Conservation (phyloP, 2,113 vertebrate species). For the Takifugu bimaculatus region DNA sequence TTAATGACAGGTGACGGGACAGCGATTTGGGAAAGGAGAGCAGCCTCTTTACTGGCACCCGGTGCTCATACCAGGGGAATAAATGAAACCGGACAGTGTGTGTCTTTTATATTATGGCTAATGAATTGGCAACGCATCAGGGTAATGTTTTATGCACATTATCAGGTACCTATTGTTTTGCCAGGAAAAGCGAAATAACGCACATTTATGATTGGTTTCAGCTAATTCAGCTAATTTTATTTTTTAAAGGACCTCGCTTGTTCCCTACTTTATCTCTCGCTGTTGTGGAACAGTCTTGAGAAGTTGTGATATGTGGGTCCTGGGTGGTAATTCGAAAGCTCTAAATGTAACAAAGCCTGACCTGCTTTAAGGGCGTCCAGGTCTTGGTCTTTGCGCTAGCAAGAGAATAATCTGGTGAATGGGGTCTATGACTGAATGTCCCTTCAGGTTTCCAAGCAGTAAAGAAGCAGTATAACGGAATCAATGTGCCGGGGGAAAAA, state of each 20-base stretch:
- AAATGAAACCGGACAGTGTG: constrained; percentile 69
- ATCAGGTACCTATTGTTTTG: constrained; percentile 62
- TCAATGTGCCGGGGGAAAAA: constrained; percentile 22
- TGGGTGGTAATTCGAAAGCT: constrained; percentile 58
- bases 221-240: constrained; percentile 45
- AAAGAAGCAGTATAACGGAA: constrained; percentile 25
- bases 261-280: constrained; percentile 13
- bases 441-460: constrained; percentile 36
- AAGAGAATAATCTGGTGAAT: constrained; percentile 29
- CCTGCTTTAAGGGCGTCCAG: constrained; percentile 25
- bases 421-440: constrained; percentile 38
- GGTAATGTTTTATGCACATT: constrained; percentile 62
- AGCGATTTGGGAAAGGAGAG: constrained; percentile 35
- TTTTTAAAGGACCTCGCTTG: constrained; percentile 25
- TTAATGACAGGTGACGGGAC: constrained; percentile 55
- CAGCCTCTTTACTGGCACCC: constrained; percentile 35
- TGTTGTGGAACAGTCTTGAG: constrained; percentile 17
- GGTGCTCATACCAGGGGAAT: constrained; percentile 47
- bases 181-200: constrained; percentile 17
- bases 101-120: constrained; percentile 73
- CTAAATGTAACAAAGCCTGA: constrained; percentile 47
- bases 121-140: constrained; percentile 61
- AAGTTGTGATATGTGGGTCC: constrained; percentile 39
- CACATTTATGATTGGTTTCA: constrained; percentile 23
- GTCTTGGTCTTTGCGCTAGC: constrained; percentile 24